Evolutionary conservation across 2,113 vertebrate species (phyloP).

Genomic region (Phodopus roborovskii): DNA sequence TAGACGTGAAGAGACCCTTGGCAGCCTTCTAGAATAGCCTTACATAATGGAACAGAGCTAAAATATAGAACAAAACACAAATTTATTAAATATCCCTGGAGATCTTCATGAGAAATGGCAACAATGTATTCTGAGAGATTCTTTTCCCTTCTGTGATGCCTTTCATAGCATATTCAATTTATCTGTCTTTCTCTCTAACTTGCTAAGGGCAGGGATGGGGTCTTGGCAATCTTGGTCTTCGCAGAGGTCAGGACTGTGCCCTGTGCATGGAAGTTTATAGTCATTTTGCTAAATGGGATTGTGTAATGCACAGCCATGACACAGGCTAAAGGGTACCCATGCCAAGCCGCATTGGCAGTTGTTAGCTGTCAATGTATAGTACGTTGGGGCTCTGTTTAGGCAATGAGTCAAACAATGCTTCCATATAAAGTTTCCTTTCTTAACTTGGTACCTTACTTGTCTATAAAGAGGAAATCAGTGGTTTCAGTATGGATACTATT

Average conservation of each 20-base stretch:
- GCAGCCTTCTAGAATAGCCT: neutral
- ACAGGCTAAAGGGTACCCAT: neutral
- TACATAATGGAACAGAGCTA: neutral
- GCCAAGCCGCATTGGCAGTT: neutral
- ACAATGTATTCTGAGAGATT: slow-evolving; percentile 28
- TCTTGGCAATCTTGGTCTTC: neutral
- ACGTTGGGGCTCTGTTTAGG: neutral
- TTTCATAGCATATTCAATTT: neutral
- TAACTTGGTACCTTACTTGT: neutral
- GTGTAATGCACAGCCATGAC: neutral
- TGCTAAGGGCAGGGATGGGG: neutral
- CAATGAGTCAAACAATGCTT: neutral
- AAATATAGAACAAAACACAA: neutral
- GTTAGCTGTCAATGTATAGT: neutral
- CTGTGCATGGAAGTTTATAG: neutral
- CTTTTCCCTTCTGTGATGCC: neutral
- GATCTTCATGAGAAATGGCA: slow-evolving; percentile 51
- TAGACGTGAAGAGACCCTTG: slow-evolving; percentile 10
- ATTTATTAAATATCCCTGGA: slow-evolving; percentile 41
- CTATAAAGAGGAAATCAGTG: neutral
- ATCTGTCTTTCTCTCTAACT: slow-evolving; percentile 24
- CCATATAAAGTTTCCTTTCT: neutral
- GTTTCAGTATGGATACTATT: neutral
- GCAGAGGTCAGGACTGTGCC: neutral
- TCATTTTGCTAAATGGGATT: neutral